phyloP scores from a whole-genome alignment of 2,797 vertebrate species.

The Tachyglossus aculeatus region DNA sequence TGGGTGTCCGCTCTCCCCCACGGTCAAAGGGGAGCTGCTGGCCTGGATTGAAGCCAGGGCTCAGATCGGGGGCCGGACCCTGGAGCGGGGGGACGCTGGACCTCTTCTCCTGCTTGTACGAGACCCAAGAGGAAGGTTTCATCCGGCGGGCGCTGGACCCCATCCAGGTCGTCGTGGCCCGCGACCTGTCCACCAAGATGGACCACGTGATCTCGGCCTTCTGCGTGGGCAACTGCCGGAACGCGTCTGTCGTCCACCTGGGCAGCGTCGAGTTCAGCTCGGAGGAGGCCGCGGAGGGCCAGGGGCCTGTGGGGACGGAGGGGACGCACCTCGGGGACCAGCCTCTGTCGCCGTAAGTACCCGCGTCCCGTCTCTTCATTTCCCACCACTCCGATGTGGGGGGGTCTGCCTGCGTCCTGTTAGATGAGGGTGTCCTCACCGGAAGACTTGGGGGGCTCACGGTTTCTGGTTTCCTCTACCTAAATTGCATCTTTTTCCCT shows the following conservation, averaged over 20 bases:
- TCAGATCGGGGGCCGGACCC: background rate
- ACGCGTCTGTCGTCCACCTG: background rate
- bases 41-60: conserved; percentile 16
- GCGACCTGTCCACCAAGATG: conserved; percentile 14
- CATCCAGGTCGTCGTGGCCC: conserved; percentile 7
- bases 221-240: conserved; percentile 4
- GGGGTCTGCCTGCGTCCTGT: no score
- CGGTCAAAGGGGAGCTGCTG: conserved; percentile 6
- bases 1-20: background rate
- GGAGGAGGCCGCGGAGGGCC: rapidly evolving
- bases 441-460: no score
- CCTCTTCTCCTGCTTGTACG: conserved; percentile 45
- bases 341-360: background rate
- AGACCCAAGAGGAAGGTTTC: conserved; percentile 42
- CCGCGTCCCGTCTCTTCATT: no score
- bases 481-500: no score
- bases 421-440: no score
- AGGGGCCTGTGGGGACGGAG: rapidly evolving
- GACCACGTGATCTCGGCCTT: conserved; percentile 41
- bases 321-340: rapidly evolving
- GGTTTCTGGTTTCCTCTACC: no score
- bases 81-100: conserved; percentile 44
- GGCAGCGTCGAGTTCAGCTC: rapidly evolving
- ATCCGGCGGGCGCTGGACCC: conserved; percentile 25
- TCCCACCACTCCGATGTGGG: no score